Percentiles rank a stretch among this genome's conserved stretches.
These are phyloP conservation scores for Lindbergichthys nudifrons DNA, from an alignment of 2,797 vertebrate genomes.

Conservation along the genomic window DNA sequence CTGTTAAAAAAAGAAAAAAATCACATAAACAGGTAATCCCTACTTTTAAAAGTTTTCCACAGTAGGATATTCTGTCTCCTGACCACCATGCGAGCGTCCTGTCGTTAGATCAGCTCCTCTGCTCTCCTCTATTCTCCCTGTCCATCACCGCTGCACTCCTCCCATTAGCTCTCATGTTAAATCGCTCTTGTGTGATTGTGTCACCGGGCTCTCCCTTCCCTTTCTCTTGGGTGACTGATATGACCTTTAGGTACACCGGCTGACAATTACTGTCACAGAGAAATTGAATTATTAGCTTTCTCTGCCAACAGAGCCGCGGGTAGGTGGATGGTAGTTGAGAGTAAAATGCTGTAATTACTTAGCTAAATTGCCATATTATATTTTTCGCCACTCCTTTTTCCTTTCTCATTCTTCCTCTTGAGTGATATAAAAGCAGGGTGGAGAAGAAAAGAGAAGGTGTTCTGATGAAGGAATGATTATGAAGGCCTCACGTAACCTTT, in stretches of 20 bases:
- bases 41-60: conserved; percentile 4
- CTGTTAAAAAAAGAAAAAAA: neutral
- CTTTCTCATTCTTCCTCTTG: conserved; percentile 64
- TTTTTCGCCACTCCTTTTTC: conserved; percentile 79
- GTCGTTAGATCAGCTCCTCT: conserved; percentile 57
- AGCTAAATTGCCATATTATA: conserved; percentile 89
- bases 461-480: conserved; percentile 72
- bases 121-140: conserved; percentile 62
- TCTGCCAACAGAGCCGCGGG: conserved; percentile 77
- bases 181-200: conserved; percentile 84
- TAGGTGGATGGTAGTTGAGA: conserved; percentile 82
- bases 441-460: conserved; percentile 63
- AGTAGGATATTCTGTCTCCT: conserved; percentile 24
- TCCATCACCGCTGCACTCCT: conserved; percentile 80
- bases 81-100: conserved; percentile 45
- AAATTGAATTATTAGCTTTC: conserved; percentile 90
- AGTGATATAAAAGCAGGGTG: conserved; percentile 68
- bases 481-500: conserved; percentile 74
- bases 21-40: rapidly evolving
- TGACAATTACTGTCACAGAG: conserved; percentile 89
- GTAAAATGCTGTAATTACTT: conserved; percentile 89
- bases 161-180: conserved; percentile 86
- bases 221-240: conserved; percentile 85
- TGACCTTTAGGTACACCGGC: conserved; percentile 89
- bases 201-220: conserved; percentile 77